phyloP scores from a whole-genome alignment of 2,888 invertebrate genomes.

The Drosophila pseudotakahashii region DNA sequence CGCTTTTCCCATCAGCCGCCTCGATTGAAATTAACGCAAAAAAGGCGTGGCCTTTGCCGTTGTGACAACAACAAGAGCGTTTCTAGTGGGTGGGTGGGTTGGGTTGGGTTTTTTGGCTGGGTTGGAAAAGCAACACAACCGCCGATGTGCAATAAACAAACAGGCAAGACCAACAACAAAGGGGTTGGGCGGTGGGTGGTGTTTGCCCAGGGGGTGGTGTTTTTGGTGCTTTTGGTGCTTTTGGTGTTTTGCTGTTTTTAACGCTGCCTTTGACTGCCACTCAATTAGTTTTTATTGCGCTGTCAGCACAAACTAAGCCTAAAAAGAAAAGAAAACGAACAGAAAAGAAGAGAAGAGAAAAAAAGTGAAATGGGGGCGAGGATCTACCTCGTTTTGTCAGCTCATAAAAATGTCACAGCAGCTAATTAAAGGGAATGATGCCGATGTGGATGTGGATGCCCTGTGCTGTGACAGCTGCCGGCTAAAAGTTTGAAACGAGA shows the following conservation, averaged over 20 bases:
- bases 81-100: not conserved
- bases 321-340: not conserved
- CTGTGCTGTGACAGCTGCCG: slow-evolving; percentile 9
- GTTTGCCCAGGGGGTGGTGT: slow-evolving; percentile 1
- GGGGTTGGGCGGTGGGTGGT: slow-evolving; percentile 9
- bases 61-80: slow-evolving; percentile 42
- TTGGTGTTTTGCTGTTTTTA: not conserved
- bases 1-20: slow-evolving; percentile 9
- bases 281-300: slow-evolving; percentile 81
- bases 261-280: slow-evolving; percentile 53
- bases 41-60: slow-evolving; percentile 77
- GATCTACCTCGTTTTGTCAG: slow-evolving; percentile 64
- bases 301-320: slow-evolving; percentile 67
- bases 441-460: not conserved
- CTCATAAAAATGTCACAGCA: slow-evolving; percentile 80
- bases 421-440: slow-evolving; percentile 52
- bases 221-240: not conserved
- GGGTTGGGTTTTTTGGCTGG: not conserved
- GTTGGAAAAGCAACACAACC: slow-evolving; percentile 45
- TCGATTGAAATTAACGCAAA: slow-evolving; percentile 78
- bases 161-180: slow-evolving; percentile 48
- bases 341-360: too few relatives aligned
- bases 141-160: slow-evolving; percentile 71
- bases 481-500: slow-evolving; percentile 2
- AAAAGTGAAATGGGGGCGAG: not conserved